Base-by-base conservation (phyloP, 2,113 vertebrate species). In the Phoenicopterus ruber region DNA sequence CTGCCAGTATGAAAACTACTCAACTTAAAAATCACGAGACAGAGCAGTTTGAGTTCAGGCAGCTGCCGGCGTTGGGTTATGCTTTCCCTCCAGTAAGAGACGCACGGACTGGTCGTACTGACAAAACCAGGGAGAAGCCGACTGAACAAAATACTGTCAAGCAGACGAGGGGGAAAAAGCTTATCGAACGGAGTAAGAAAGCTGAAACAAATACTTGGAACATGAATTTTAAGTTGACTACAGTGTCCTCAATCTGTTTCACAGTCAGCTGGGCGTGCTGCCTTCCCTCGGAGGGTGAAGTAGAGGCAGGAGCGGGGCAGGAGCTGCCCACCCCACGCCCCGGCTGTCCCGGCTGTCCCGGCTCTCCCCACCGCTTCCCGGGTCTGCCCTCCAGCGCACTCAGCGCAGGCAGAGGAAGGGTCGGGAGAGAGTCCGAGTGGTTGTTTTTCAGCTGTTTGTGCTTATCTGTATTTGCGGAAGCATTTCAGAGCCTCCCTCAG, bases 81-180 rank as follows among this genome's bases (percentile, higher is more conserved):
- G 54, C 55, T 18, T 25, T 22, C 22, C 66, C 24, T 12, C 34
- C 44, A 14, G 10, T 18, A 25, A 34, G 21, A 29, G 54, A 26
- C 17, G 2, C 5, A 1, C 0, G 17, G 76, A 22, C 31, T 9
- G 59, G 72, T 49, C 1, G 3, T 12, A 18, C 28, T 2, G 34
- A 63, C 26, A 17, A 29, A 61, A 15, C 28, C 3, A 0, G 40
- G 38, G 62, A 52, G 46, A 28, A 26, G 18, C 13, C 4, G 2
- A 34, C 8, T 7, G 62, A 38, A 40, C 31, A 31, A 61, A 76
- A 59, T 12, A 7, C 49, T 7, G 1, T 7, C 44, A 20, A 17
- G n/a, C 71, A 55, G 34, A 42, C 11, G 18, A 70, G n/a, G n/a
- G 7, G 42, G 19, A 1, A 13, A 29, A 90, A 86, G 26, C 54